These are phyloP conservation scores for Ooceraea biroi DNA, from an alignment of 1,140 invertebrate species.

Conservation along the genomic window DNA sequence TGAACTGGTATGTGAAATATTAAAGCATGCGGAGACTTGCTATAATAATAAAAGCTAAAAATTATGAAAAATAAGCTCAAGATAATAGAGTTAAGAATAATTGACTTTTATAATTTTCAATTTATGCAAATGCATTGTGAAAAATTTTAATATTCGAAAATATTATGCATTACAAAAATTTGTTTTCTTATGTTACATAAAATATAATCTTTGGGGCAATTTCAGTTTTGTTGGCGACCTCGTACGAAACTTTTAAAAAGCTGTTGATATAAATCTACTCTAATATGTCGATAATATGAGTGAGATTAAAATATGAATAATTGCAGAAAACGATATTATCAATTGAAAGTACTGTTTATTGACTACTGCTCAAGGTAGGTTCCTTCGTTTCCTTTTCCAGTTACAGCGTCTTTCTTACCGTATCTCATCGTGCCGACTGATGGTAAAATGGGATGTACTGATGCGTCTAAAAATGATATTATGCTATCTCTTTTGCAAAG, in stretches of 20 bases:
- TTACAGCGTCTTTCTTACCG: neutral
- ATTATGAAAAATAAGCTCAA: too few species aligned
- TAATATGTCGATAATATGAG: neutral
- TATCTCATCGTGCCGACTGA: neutral
- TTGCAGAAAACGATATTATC: conserved; percentile 4
- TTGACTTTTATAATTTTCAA: neutral
- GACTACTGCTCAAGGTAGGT: neutral
- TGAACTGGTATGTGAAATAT: too few species aligned
- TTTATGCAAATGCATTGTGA: neutral
- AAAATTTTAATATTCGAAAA: neutral
- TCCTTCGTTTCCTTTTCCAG: neutral
- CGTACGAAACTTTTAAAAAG: conserved; percentile 2
- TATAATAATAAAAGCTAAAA: too few species aligned
- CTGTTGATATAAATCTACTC: neutral
- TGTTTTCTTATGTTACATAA: neutral
- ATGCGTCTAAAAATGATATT: neutral
- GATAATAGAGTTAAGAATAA: too few species aligned
- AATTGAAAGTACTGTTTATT: conserved; percentile 5
- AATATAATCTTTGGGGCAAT: neutral
- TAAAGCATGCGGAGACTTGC: too few species aligned
- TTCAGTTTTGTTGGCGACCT: conserved; percentile 24
- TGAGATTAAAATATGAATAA: neutral
- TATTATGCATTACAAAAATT: neutral
- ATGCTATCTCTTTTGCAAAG: neutral
- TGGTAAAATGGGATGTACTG: conserved; percentile 26